Conservation (phyloP, 1,140 invertebrate genomes). For the Apis dorsata region DNA sequence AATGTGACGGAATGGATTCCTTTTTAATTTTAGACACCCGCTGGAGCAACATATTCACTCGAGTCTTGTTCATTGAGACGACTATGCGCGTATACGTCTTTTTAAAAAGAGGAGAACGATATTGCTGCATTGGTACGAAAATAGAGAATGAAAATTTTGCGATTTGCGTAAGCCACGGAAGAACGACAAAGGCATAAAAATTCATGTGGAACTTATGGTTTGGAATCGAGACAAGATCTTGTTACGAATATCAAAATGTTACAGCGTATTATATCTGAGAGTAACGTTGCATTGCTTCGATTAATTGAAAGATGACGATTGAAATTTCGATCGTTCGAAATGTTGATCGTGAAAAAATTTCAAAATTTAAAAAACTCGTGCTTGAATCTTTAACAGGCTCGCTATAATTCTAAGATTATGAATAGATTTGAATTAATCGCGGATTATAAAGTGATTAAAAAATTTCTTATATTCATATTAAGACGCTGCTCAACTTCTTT, state of each 20-base stretch:
- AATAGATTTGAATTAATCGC: no score
- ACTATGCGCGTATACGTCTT: conserved; percentile 24
- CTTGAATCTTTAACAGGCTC: no score
- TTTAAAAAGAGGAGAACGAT: conserved; percentile 18
- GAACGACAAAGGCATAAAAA: conserved; percentile 43
- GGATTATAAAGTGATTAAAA: no score
- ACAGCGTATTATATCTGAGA: neutral
- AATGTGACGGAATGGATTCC: conserved; percentile 2
- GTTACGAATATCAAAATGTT: no score
- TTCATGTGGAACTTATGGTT: conserved; percentile 40
- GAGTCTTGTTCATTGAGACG: conserved; percentile 28
- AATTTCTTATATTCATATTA: neutral
- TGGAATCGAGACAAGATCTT: conserved; percentile 45
- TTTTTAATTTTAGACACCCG: conserved; percentile 31
- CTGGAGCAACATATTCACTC: neutral
- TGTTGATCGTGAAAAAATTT: neutral
- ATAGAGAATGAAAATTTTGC: conserved; percentile 67
- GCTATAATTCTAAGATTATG: no score
- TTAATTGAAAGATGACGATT: neutral
- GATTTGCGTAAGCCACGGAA: conserved; percentile 66
- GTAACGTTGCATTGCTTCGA: neutral
- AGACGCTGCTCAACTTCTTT: neutral
- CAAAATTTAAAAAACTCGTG: no score
- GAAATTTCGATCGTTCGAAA: neutral
- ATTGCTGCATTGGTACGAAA: conserved; percentile 62